Evolutionary conservation across 2,797 vertebrate genomes (phyloP).

Genomic region (Enteromius viviparus): DNA sequence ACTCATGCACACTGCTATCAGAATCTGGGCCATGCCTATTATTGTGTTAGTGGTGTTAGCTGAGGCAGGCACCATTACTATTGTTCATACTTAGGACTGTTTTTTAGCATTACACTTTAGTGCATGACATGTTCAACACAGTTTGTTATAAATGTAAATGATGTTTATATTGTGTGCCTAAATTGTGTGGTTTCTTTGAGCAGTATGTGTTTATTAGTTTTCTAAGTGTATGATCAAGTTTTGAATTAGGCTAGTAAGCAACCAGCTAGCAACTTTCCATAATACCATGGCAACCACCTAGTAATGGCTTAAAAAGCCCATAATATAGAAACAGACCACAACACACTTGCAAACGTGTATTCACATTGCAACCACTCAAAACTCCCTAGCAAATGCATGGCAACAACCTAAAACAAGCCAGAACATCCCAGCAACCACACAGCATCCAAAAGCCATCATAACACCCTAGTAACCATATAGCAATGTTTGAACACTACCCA

Average conservation of each 20-base stretch:
- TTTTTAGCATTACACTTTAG: neutral
- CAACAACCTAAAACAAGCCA: neutral
- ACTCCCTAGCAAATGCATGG: too few relatives aligned
- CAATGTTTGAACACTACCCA: neutral
- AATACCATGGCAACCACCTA: neutral
- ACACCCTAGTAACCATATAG: neutral
- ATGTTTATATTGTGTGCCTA: neutral
- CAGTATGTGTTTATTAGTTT: neutral
- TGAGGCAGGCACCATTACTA: neutral
- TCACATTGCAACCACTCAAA: too few relatives aligned
- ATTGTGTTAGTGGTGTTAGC: neutral
- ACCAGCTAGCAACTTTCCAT: neutral
- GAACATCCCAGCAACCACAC: neutral
- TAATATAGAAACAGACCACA: neutral
- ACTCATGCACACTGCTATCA: constrained; percentile 7
- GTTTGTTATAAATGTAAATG: neutral
- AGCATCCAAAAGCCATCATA: neutral
- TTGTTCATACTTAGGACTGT: neutral
- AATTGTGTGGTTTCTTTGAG: neutral
- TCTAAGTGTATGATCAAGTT: neutral
- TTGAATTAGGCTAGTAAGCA: neutral
- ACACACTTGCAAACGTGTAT: too few relatives aligned
- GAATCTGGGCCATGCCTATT: constrained; percentile 11
- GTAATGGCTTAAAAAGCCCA: neutral
- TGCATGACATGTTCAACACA: neutral